phyloP scores from a whole-genome alignment of 2,797 vertebrate genomes.

The Tokudaia tokunoshimensis region DNA sequence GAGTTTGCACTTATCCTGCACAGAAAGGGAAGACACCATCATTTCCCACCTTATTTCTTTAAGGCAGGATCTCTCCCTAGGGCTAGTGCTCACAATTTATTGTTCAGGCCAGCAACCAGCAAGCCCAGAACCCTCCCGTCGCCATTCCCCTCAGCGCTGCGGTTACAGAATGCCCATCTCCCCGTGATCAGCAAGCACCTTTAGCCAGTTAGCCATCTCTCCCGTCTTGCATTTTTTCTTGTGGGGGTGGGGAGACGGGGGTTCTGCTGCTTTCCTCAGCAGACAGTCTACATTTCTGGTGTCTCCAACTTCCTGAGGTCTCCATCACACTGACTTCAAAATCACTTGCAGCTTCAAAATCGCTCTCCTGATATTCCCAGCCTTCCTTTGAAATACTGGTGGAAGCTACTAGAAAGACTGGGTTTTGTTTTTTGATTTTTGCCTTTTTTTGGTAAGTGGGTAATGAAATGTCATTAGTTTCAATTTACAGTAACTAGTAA shows the following conservation, averaged over 20 bases:
- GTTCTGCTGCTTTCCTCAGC: not conserved
- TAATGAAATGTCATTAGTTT: constrained; percentile 1
- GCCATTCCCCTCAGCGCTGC: not conserved
- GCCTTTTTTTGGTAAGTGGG: not conserved
- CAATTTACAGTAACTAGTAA: not conserved
- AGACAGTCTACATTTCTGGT: not conserved
- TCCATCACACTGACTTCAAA: not conserved
- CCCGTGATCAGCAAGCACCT: not conserved
- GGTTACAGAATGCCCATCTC: too few relatives aligned
- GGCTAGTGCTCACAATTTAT: not conserved
- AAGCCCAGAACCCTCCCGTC: not conserved
- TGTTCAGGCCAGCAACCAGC: not conserved
- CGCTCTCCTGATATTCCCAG: not conserved
- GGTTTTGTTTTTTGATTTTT: not conserved
- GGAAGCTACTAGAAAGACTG: not conserved
- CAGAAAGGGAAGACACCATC: not conserved
- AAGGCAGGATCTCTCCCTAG: not conserved
- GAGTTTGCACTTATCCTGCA: not conserved
- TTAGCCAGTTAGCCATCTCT: not conserved
- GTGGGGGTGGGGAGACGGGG: not conserved
- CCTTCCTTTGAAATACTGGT: not conserved
- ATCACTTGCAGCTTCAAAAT: not conserved
- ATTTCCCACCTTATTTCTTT: not conserved
- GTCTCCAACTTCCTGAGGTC: not conserved
- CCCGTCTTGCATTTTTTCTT: not conserved